Evolutionary conservation across 2,113 vertebrate genomes (phyloP).

Genomic region (Trinectes maculatus): DNA sequence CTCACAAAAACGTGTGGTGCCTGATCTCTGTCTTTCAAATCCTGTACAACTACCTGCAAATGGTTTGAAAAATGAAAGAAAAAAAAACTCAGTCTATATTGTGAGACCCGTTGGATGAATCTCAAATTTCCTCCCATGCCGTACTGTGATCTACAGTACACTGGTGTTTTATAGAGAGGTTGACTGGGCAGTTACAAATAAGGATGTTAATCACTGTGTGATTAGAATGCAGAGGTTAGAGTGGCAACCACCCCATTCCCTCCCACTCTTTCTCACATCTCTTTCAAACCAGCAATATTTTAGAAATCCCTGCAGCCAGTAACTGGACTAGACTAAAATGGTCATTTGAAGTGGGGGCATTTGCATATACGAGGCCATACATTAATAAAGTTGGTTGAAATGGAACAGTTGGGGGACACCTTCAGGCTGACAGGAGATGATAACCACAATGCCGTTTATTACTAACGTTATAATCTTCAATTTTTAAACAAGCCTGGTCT

Average conservation of each 20-base stretch:
- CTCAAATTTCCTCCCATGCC: too few species aligned
- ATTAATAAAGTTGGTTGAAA: slow-evolving; percentile 17
- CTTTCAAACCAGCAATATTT: slow-evolving; percentile 13
- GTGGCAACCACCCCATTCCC: not conserved
- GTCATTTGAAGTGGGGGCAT: not conserved
- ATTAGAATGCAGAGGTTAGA: slow-evolving; percentile 13
- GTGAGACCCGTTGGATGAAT: too few species aligned
- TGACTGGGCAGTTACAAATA: slow-evolving; percentile 3
- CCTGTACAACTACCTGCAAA: too few species aligned
- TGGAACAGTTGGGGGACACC: not conserved
- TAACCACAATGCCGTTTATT: not conserved
- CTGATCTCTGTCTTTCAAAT: too few species aligned
- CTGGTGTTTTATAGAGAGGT: not conserved
- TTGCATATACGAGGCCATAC: slow-evolving; percentile 19
- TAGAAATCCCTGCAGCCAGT: not conserved
- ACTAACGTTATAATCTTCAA: not conserved
- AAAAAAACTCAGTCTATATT: too few species aligned
- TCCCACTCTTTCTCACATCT: not conserved
- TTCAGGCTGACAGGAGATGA: slow-evolving; percentile 6
- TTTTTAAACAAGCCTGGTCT: too few species aligned
- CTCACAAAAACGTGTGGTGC: too few species aligned
- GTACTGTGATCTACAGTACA: not conserved
- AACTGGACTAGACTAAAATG: slow-evolving; percentile 8
- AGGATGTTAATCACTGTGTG: slow-evolving; percentile 5
- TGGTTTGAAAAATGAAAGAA: too few species aligned